Conservation (phyloP, 2,888 invertebrate genomes). For the Leptothorax acervorum region DNA sequence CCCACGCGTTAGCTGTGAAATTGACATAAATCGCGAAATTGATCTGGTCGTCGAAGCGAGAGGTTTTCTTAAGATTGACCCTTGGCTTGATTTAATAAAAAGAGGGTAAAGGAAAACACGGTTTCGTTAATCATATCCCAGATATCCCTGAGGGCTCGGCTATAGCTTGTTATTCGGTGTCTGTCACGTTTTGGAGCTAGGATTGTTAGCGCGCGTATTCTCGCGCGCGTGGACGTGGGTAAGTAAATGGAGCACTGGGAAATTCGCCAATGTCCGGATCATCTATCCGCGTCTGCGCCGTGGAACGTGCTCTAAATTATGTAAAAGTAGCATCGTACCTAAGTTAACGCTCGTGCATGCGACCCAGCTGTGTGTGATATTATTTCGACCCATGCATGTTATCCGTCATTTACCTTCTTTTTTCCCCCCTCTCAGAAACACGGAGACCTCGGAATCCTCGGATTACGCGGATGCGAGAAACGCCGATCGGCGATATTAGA, state of each 20-base stretch:
- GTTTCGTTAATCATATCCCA: background rate
- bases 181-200: background rate
- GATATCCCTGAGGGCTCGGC: background rate
- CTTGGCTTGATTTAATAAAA: background rate
- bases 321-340: conserved; percentile 51
- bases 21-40: background rate
- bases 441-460: too few relatives aligned
- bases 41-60: background rate
- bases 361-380: background rate
- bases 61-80: background rate
- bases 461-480: too few relatives aligned
- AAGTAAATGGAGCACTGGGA: conserved; percentile 51
- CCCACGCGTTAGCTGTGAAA: background rate
- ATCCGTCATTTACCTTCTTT: background rate
- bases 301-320: conserved; percentile 45
- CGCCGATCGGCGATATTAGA: too few relatives aligned
- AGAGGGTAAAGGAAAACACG: background rate
- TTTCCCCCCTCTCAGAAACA: too few relatives aligned
- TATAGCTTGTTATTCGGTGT: background rate
- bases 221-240: background rate
- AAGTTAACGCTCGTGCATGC: conserved; percentile 15
- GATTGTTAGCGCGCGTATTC: conserved; percentile 20
- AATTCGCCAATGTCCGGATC: conserved; percentile 54
- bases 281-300: conserved; percentile 48
- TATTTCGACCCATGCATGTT: background rate